Evolutionary conservation across 2,113 vertebrate genomes (phyloP), one percentile per base, ranked within the genome.

Genomic region (Pantherophis guttatus): DNA sequence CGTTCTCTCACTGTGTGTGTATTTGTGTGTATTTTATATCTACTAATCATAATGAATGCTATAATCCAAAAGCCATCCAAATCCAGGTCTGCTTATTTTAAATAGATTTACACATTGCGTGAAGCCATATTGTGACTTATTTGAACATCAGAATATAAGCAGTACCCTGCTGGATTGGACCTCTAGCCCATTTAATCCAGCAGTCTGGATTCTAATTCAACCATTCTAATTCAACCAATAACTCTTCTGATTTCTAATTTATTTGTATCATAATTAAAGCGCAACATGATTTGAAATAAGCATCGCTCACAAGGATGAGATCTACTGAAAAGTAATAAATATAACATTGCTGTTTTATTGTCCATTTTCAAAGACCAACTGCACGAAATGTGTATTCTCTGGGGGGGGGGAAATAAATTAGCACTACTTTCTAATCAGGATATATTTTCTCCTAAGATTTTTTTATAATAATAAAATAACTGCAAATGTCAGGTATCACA

Each of bases 401-500:
- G 81, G 86, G 92, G 93, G 92, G 93, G 92, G 93, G 96, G 92
- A 95, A 96, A 95, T 94, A 94, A 90, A 96, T 93, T 97, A 97
- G 97, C 91, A 93, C 94, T 94, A 96, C 95, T 94, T 96, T 96
- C 95, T 95, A 96, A 94, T 93, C 95, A 95, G 48, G 88, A 93
- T 95, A 91, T 94, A 95, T 95, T 96, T 96, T 97, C 97, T 94
- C 96, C 95, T 95, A 97, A 97, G 94, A 96, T 96, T 96, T 97
- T 59, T 96, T 91, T 96, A 93, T 96, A 93, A 97, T 98, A 97
- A 97, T 97, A 97, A 98, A 98, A 97, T 97, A 98, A 98, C 97
- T 85, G 96, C 96, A 98, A 98, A 98, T 98, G 97, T 97, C 97
- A 98, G 97, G 96, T 98, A 98, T 98, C 98, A 98, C 97, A 97